Percentiles rank a stretch among this genome's conserved stretches.
phyloP scores from a whole-genome alignment of 2,797 vertebrate genomes.

The Botia almorhae region DNA sequence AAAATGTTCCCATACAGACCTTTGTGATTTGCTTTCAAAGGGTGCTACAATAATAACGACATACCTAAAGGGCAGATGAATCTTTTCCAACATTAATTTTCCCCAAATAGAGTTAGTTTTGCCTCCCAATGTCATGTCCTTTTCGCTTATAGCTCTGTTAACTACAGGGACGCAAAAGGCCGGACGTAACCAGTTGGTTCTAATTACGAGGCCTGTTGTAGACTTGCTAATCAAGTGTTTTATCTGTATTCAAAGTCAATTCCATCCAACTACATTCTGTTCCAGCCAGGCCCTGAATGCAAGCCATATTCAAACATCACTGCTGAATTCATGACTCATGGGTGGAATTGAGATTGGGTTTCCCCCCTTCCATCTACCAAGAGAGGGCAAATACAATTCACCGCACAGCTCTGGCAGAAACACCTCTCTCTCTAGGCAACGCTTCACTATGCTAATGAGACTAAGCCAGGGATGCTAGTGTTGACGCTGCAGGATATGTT shows the following conservation, averaged over 20 bases:
- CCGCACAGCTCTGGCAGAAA: constrained; percentile 49
- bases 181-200: constrained; percentile 37
- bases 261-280: constrained; percentile 45
- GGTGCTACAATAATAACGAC: constrained; percentile 3
- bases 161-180: constrained; percentile 9
- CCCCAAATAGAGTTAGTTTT: not conserved
- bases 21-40: not conserved
- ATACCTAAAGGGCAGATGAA: constrained; percentile 24
- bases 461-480: constrained; percentile 70
- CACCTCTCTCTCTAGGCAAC: constrained; percentile 69
- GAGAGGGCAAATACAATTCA: constrained; percentile 56
- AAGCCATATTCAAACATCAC: constrained; percentile 45
- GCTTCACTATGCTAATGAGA: constrained; percentile 74
- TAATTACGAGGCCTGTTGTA: constrained; percentile 37
- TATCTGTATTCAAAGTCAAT: constrained; percentile 48
- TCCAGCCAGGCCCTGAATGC: constrained; percentile 42
- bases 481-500: constrained; percentile 76
- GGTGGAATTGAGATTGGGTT: constrained; percentile 47
- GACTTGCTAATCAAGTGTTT: constrained; percentile 43
- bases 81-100: constrained; percentile 23
- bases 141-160: constrained; percentile 23
- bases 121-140: constrained; percentile 21
- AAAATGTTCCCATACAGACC: constrained; percentile 24
- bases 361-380: constrained; percentile 44
- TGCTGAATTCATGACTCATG: constrained; percentile 48